Conservation (phyloP, 2,113 vertebrate genomes). For the Centropus unirufus region DNA sequence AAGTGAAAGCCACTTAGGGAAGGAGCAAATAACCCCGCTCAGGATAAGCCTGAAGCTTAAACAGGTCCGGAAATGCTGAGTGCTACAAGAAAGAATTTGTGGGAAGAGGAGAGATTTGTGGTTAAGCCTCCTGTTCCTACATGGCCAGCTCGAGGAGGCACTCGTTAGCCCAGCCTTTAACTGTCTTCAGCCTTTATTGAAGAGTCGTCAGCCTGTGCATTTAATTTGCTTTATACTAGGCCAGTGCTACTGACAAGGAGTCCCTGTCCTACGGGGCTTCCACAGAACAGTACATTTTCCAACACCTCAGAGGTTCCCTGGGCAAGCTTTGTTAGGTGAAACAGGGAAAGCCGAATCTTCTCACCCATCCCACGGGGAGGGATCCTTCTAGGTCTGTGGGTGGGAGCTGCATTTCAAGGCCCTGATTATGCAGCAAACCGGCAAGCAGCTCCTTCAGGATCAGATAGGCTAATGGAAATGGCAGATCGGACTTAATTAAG, state of each 20-base stretch:
- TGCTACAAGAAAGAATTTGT: neutral
- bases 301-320: neutral
- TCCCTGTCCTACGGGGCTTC: neutral
- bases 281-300: accelerated
- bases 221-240: neutral
- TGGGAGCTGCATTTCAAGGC: constrained; percentile 19
- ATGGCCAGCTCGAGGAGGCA: accelerated
- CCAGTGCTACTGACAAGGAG: neutral
- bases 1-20: neutral
- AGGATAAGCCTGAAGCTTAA: constrained; percentile 12
- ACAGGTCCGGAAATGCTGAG: constrained; percentile 1
- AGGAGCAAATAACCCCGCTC: neutral
- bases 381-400: neutral
- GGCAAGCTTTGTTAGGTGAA: neutral
- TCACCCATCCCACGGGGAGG: neutral
- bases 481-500: neutral
- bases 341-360: neutral
- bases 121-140: neutral
- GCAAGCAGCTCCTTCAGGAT: neutral
- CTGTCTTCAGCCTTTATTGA: neutral
- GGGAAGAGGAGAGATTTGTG: constrained; percentile 32
- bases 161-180: neutral
- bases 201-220: neutral
- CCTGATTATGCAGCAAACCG: constrained; percentile 9
- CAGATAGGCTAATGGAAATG: neutral